Evolutionary conservation across 37 sponge, comb jelly and placozoan species (phyloP), one percentile per base, ranked within the genome.

Genomic region (Ianthella basta): DNA sequence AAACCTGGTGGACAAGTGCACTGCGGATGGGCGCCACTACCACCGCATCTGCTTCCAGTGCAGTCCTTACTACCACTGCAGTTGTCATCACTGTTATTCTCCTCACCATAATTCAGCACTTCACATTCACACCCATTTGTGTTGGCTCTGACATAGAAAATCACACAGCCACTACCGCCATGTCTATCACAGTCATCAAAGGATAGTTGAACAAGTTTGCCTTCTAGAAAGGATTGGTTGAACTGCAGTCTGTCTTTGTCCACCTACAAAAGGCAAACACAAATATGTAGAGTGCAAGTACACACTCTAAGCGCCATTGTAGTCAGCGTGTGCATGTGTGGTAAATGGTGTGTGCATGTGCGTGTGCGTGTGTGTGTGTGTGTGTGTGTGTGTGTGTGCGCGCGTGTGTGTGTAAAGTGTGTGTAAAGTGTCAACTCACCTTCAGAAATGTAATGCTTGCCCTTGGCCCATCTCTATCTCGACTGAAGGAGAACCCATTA

Each of bases 391-490:
- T 15, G 37, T 70, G 33, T 35, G 29, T 21, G 14, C 5, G 21
- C 29, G 3, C n/a, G 3, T 70, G 29, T 15, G 72, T 70, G 37
- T 6, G 33, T 3, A 70, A n/a, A n/a, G n/a, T n/a, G n/a, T n/a
- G n/a, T n/a, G n/a, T n/a, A n/a, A n/a, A n/a, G n/a, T n/a, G n/a
- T 70, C 20, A 30, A 6, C 72, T 27, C 29, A 75, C 78, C 44
- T 24, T 75, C 0, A 75, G 53, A 44, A 75, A 75, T 2, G 78
- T 75, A 24, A 75, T 75, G 54, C 78, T 40, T 36, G 78, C 44
- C 25, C 78, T 38, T 1, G 53, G 78, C 15, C 78, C 78, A 75
- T 75, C 78, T 41, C 78, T 50, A 41, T 64, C 82, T 21, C 65
- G 65, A 15, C 16, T 75, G 78, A 75, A 75, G 54, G 8, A 23